Evolutionary conservation across 2,797 vertebrate species (phyloP).

Genomic region (Delichon dasypus): DNA sequence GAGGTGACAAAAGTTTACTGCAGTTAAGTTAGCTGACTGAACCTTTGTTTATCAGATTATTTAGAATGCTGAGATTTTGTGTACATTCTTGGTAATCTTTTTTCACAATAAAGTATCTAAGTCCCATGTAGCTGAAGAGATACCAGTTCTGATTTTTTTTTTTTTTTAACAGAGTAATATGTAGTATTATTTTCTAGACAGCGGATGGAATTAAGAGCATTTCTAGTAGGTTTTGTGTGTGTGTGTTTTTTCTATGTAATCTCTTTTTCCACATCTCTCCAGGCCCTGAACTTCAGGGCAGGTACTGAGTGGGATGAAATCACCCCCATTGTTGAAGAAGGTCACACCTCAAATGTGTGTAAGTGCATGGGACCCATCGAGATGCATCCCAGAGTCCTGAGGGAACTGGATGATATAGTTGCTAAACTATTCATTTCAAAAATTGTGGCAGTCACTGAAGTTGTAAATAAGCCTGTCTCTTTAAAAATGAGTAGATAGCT

Average conservation of each 20-base stretch:
- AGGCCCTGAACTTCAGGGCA: background rate
- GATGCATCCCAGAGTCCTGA: background rate
- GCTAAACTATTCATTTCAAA: background rate
- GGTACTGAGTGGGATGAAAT: background rate
- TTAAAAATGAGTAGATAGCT: background rate
- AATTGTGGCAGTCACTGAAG: background rate
- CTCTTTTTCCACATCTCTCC: background rate
- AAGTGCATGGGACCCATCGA: background rate
- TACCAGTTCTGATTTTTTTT: background rate
- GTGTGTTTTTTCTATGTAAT: background rate
- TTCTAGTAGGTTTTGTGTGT: background rate
- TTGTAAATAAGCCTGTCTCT: background rate
- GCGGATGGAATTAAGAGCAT: background rate
- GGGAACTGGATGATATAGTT: background rate
- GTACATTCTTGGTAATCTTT: background rate
- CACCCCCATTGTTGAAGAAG: background rate
- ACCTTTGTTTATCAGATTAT: background rate
- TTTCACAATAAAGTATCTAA: background rate
- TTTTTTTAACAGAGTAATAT: background rate
- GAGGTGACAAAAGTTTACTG: background rate
- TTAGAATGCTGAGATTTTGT: background rate
- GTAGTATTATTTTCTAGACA: background rate
- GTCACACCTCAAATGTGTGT: accelerated
- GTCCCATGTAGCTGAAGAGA: background rate
- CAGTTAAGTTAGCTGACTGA: background rate